Conservation (phyloP, 2,113 vertebrate genomes). For the Fulica atra region DNA sequence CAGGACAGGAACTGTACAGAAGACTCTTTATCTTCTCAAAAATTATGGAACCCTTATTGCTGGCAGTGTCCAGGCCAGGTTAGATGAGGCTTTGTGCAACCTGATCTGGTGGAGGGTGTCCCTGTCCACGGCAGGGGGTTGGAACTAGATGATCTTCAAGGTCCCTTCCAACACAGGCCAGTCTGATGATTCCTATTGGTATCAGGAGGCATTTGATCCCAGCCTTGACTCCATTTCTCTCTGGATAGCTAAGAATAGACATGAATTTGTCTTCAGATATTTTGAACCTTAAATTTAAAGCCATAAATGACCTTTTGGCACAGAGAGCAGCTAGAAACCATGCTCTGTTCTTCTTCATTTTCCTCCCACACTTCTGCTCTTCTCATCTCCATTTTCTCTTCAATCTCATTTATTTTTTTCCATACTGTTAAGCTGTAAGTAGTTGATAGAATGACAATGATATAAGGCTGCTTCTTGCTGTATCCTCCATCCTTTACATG, state of each 20-base stretch:
- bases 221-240: not conserved
- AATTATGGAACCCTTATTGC: not conserved
- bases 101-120: no score
- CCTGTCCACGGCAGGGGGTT: no score
- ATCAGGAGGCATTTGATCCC: not conserved
- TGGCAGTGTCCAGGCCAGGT: no score
- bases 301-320: not conserved
- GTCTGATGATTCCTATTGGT: not conserved
- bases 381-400: not conserved
- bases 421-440: conserved; percentile 30
- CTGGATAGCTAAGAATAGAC: not conserved
- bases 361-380: conserved; percentile 18
- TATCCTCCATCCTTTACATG: conserved; percentile 14
- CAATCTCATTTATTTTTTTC: conserved; percentile 23
- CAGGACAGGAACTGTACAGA: not conserved
- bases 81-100: no score
- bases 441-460: conserved; percentile 45
- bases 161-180: no score
- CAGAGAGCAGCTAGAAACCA: not conserved
- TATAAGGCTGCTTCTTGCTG: conserved; percentile 4
- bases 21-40: not conserved
- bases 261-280: not conserved
- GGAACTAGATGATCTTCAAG: no score
- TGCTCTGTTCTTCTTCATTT: not conserved
- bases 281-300: not conserved